Evolutionary conservation across 2,888 invertebrate species (phyloP).

Genomic region (Ditula angustiorana): DNA sequence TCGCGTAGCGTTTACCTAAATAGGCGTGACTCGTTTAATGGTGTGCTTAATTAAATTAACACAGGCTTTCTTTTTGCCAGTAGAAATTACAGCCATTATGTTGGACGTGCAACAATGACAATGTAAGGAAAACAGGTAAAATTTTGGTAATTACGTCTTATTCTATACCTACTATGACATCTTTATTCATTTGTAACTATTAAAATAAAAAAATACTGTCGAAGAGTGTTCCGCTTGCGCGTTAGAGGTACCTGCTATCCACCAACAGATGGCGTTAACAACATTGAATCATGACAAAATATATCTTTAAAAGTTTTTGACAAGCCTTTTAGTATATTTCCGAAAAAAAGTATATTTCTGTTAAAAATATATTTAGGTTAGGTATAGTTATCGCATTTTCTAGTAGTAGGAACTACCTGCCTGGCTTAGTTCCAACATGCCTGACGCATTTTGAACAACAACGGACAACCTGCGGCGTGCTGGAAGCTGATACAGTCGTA

Average conservation of each 20-base stretch:
- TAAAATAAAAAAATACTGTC: neutral
- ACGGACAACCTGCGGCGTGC: constrained; percentile 1
- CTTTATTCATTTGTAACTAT: too few species aligned
- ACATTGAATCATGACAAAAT: neutral
- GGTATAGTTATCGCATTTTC: neutral
- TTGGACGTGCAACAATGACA: constrained; percentile 2
- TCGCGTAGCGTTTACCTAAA: constrained; percentile 42
- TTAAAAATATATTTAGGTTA: too few species aligned
- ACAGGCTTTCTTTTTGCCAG: constrained; percentile 25
- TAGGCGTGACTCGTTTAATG: constrained; percentile 43
- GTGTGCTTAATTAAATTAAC: constrained; percentile 41
- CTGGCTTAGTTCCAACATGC: constrained; percentile 7
- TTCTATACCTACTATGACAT: too few species aligned
- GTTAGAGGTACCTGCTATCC: constrained; percentile 33
- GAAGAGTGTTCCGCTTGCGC: neutral
- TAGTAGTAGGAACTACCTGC: neutral
- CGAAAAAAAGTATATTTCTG: too few species aligned
- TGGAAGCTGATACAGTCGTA: neutral
- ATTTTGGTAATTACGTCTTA: neutral
- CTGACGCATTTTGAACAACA: neutral
- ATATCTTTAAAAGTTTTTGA: too few species aligned
- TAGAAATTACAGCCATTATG: constrained; percentile 11
- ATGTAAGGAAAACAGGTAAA: neutral
- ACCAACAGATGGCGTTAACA: constrained; percentile 45
- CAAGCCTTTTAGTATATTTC: too few species aligned